Conservation (phyloP, 2,797 vertebrate genomes). For the Cephalopachus bancanus region DNA sequence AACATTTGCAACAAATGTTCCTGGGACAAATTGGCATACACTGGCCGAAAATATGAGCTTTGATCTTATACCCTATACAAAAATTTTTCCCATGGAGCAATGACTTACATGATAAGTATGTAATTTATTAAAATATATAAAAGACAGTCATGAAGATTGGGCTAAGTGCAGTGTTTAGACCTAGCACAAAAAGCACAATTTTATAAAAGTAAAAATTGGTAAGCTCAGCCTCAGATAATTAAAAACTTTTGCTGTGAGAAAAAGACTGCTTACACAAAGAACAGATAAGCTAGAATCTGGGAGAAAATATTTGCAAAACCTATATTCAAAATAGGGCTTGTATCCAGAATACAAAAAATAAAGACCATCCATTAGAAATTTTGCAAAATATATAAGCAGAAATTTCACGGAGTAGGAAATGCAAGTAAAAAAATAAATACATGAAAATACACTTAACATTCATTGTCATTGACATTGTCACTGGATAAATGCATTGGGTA, state of each 20-base stretch:
- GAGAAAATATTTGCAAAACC: neutral
- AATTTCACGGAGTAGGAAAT: neutral
- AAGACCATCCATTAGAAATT: neutral
- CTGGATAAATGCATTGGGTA: neutral
- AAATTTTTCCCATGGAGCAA: neutral
- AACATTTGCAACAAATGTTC: neutral
- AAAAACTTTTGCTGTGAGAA: neutral
- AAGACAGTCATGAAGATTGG: neutral
- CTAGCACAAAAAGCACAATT: neutral
- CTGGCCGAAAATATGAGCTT: neutral
- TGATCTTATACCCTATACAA: neutral
- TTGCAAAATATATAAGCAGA: neutral
- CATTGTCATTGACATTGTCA: neutral
- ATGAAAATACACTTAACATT: neutral
- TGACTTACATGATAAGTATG: neutral
- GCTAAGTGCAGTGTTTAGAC: neutral
- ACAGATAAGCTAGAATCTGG: neutral
- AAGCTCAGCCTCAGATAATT: neutral
- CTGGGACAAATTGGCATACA: neutral
- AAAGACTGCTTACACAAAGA: neutral
- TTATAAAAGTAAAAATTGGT: neutral
- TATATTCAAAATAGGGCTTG: neutral
- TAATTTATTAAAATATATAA: neutral
- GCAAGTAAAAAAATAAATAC: neutral
- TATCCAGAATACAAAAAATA: neutral